Evolutionary conservation across 2,113 vertebrate genomes (phyloP).

Genomic region (Willisornis vidua): DNA sequence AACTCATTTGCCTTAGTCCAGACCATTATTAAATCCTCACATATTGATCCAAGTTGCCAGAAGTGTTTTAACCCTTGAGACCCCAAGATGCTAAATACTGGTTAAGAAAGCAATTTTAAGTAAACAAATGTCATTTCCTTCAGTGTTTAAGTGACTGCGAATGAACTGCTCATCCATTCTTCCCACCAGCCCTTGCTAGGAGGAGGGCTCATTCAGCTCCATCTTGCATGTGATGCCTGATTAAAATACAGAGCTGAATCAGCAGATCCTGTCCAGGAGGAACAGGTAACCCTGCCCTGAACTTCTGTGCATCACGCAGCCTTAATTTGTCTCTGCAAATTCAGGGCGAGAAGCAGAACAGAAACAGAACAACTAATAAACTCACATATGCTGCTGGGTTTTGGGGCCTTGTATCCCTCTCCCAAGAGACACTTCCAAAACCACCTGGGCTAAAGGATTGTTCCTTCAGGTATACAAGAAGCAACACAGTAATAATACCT

Average conservation of each 20-base stretch:
- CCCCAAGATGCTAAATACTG: neutral
- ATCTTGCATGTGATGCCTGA: neutral
- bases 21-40: neutral
- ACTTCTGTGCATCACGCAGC: neutral
- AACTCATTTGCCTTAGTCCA: neutral
- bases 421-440: neutral
- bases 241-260: neutral
- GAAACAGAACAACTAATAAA: neutral
- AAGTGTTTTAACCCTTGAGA: neutral
- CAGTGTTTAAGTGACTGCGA: neutral
- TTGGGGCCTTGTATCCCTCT: neutral
- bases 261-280: neutral
- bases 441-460: neutral
- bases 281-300: neutral
- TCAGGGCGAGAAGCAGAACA: neutral
- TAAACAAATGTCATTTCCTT: neutral
- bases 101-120: neutral
- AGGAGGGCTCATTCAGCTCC: neutral
- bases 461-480: neutral
- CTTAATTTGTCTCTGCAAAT: neutral
- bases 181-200: neutral
- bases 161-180: neutral
- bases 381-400: neutral
- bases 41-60: neutral
- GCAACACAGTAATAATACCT: neutral